Evolutionary conservation across 1,140 invertebrate genomes (phyloP), one percentile per base, ranked within the genome.

Genomic region (Spodoptera frugiperda): DNA sequence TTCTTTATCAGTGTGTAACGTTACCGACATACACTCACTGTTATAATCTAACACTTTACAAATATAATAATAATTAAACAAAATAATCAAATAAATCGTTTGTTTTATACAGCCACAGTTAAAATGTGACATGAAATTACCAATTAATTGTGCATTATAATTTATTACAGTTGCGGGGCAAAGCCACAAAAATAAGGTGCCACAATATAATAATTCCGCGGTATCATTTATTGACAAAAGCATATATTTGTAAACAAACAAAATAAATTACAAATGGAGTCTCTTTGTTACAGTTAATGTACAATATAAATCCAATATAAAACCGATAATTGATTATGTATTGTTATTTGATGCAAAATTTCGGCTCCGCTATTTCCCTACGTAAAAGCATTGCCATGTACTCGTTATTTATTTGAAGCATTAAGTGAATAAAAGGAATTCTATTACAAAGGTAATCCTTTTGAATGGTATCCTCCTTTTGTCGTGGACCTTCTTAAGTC

Each of bases 351-450:
- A 49, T 74, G 57, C 55, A 74, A 74, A 59, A 59, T 61, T 72
- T 74, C 19, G 71, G 21, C 21, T 57, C 33, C 46, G 55, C 33
- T 71, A 61, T 46, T 61, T 12, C 2, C 25, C n/a, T 12, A 51
- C 44, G 44, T 74, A 61, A 74, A 74, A 74, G 71, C 71, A 61
- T 74, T 61, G 53, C 46, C 71, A 74, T 74, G 71, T 74, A 72
- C 70, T 59, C 70, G 33, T 72, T 72, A 74, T 61, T 74, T 48
- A 74, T 61, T 74, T 55, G 39, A 61, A 51, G 17, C 71, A 44
- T 49, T 70, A 54, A 70, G 25, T 57, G 49, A 72, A 72, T 72
- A 72, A 72, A 57, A 72, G 67, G 25, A 33, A 39, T 54, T 39
- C 48, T 70, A 70, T 70, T 68, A 70, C 57, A 61, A 70, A 70